phyloP scores from a whole-genome alignment of 2,888 invertebrate species.

The Podotricha telesiphe region DNA sequence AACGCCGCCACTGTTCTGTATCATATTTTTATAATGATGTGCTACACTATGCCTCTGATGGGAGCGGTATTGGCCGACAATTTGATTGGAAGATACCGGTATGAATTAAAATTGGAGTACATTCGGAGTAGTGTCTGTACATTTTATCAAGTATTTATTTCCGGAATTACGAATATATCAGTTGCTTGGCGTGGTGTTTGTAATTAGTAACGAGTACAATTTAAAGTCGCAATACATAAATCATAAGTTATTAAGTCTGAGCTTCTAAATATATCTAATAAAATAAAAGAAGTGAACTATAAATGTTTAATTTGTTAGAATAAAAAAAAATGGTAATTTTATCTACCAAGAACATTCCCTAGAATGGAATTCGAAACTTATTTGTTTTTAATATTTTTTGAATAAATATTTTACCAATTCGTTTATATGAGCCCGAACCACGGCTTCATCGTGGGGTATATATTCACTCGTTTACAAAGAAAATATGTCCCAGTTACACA shows the following conservation, averaged over 20 bases:
- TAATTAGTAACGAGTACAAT: too few species aligned
- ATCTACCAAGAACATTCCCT: too few species aligned
- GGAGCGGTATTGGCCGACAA: conserved; percentile 92
- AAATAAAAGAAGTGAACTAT: too few species aligned
- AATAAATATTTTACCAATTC: background rate
- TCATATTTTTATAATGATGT: conserved; percentile 90
- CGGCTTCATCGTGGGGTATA: background rate
- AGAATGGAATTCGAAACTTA: background rate
- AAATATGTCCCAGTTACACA: conserved; percentile 6
- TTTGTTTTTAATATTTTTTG: background rate
- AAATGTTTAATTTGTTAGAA: too few species aligned
- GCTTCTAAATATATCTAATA: too few species aligned
- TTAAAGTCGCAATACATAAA: too few species aligned
- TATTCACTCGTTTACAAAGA: background rate
- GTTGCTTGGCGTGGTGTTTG: too few species aligned
- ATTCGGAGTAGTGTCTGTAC: too few species aligned
- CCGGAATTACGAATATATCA: too few species aligned
- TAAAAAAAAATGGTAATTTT: too few species aligned
- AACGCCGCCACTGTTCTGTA: conserved; percentile 89
- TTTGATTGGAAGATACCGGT: conserved; percentile 88
- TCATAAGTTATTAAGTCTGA: too few species aligned
- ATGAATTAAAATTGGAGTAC: conserved; percentile 28
- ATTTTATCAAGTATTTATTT: too few species aligned
- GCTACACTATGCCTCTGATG: conserved; percentile 89
- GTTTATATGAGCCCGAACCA: background rate